Conservation (phyloP, 2,113 vertebrate species). For the Egretta garzetta region DNA sequence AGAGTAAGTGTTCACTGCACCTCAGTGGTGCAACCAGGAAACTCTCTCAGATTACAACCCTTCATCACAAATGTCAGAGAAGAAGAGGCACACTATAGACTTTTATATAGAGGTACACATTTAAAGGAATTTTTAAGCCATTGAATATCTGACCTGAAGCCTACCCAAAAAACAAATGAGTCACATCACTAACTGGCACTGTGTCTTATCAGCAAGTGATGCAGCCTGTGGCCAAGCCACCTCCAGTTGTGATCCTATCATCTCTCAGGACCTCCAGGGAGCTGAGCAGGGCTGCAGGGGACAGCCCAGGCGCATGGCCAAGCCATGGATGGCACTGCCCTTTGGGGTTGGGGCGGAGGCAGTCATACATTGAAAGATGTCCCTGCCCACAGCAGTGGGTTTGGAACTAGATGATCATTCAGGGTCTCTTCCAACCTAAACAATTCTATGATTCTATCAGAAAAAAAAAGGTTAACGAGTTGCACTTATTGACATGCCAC, state of each 20-base stretch:
- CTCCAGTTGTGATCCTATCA: neutral
- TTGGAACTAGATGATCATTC: neutral
- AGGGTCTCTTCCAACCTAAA: neutral
- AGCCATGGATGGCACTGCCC: neutral
- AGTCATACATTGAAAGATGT: neutral
- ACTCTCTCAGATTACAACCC: neutral
- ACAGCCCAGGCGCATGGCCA: fast-evolving
- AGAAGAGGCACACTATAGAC: neutral
- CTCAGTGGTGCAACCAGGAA: constrained; percentile 27
- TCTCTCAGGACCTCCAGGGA: neutral
- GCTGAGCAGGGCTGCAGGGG: neutral
- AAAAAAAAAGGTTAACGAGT: neutral
- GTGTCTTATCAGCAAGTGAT: neutral
- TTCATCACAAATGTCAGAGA: constrained; percentile 53
- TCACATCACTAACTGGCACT: neutral
- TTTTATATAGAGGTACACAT: neutral
- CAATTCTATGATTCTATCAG: neutral
- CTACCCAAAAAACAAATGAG: neutral
- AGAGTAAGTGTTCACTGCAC: constrained; percentile 22
- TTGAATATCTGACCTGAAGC: constrained; percentile 5
- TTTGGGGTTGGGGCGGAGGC: fast-evolving
- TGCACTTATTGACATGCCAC: neutral
- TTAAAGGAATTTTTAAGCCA: constrained; percentile 33
- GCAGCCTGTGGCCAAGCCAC: neutral
- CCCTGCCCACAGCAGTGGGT: fast-evolving